Conservation (phyloP, 2,113 vertebrate species). For the Globicephala melas region DNA sequence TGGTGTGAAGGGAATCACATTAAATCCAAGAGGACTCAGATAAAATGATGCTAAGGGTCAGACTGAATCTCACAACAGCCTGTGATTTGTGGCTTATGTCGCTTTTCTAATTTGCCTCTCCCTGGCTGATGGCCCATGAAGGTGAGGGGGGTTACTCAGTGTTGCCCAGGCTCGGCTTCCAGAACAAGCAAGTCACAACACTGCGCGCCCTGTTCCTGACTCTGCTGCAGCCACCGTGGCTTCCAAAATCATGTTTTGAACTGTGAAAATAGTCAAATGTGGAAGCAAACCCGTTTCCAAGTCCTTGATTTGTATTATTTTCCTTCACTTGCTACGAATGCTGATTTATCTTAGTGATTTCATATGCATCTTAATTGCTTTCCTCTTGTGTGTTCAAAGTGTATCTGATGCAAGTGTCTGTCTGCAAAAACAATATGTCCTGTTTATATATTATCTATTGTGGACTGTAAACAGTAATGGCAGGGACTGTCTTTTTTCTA, state of each 20-base stretch:
- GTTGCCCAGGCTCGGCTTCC: neutral
- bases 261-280: neutral
- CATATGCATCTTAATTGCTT: neutral
- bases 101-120: constrained; percentile 32
- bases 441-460: constrained; percentile 24
- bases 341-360: neutral
- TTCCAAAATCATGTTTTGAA: neutral
- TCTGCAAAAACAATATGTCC: neutral
- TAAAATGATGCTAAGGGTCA: constrained; percentile 56
- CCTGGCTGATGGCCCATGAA: constrained; percentile 51
- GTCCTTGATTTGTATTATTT: neutral
- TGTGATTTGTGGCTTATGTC: constrained; percentile 46
- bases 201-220: neutral
- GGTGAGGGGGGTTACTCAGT: constrained; percentile 42
- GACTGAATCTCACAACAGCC: constrained; percentile 25
- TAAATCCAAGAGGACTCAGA: constrained; percentile 38
- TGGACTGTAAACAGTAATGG: constrained; percentile 35
- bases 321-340: neutral
- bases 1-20: constrained; percentile 2
- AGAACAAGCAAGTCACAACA: neutral
- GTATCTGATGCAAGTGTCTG: neutral
- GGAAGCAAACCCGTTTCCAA: neutral
- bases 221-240: neutral
- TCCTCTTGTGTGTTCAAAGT: neutral
- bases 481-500: constrained; percentile 26